Conservation (phyloP, 2,888 invertebrate species). For the Parascotia fuliginaria region DNA sequence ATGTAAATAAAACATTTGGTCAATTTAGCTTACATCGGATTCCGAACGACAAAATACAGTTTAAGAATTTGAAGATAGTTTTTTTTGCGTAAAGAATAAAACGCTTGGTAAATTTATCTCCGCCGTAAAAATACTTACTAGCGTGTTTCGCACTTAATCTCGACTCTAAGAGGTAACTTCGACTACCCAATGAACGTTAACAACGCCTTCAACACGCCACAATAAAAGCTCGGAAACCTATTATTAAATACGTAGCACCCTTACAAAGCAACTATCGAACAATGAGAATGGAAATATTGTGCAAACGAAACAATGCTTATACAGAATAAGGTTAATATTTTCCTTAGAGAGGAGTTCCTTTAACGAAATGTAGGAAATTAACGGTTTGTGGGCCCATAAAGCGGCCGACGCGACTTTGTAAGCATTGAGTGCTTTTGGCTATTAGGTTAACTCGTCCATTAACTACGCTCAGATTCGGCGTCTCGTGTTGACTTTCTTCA, state of each 20-base stretch:
- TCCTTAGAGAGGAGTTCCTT: slow-evolving; percentile 74
- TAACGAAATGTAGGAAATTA: slow-evolving; percentile 80
- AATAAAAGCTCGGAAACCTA: slow-evolving; percentile 47
- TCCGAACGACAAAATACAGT: slow-evolving; percentile 11
- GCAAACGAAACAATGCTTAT: slow-evolving; percentile 60
- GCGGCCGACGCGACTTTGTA: slow-evolving; percentile 79
- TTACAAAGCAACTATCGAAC: slow-evolving; percentile 57
- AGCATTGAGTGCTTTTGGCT: slow-evolving; percentile 85
- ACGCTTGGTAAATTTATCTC: slow-evolving; percentile 16
- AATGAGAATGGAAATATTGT: slow-evolving; percentile 58
- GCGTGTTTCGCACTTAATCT: slow-evolving; percentile 31
- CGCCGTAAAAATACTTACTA: slow-evolving; percentile 12
- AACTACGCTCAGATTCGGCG: slow-evolving; percentile 70
- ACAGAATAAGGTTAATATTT: slow-evolving; percentile 65
- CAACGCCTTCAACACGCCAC: slow-evolving; percentile 40
- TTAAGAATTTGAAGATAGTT: slow-evolving; percentile 10
- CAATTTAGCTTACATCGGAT: slow-evolving; percentile 12
- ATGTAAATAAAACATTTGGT: slow-evolving; percentile 30
- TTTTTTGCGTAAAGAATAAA: not conserved
- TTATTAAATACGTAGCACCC: slow-evolving; percentile 55
- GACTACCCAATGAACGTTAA: slow-evolving; percentile 39
- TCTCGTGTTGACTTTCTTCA: slow-evolving; percentile 71
- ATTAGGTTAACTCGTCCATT: slow-evolving; percentile 83
- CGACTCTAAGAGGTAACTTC: slow-evolving; percentile 28
- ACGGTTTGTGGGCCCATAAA: slow-evolving; percentile 80